These are phyloP conservation scores for Sebastes iracundus DNA, from an alignment of 2,797 vertebrate genomes.

Conservation along the genomic window DNA sequence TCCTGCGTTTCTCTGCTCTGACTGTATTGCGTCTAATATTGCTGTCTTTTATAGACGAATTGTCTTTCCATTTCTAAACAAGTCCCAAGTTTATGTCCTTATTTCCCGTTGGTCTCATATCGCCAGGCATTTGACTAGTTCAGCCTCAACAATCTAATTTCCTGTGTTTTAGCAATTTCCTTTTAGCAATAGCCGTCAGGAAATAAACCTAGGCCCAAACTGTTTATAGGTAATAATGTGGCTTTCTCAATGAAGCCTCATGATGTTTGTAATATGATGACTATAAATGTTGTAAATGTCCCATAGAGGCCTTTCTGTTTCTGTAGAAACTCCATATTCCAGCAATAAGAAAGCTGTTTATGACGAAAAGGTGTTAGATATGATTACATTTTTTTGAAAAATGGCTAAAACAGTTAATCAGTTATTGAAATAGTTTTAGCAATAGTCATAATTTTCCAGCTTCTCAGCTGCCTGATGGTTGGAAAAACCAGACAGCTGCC, in stretches of 20 bases:
- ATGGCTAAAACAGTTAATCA: background rate
- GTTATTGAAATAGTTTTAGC: background rate
- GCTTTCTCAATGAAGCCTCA: background rate
- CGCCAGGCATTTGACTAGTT: background rate
- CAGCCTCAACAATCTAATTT: background rate
- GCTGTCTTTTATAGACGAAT: background rate
- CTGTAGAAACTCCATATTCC: background rate
- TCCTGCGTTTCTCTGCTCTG: background rate
- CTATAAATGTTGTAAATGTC: background rate
- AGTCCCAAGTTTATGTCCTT: background rate
- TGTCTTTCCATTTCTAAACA: background rate
- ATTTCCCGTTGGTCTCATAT: background rate
- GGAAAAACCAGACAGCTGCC: background rate
- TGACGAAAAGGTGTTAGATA: background rate
- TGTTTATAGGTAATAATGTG: background rate
- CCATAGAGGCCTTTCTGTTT: background rate
- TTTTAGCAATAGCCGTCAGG: background rate
- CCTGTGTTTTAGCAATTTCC: conserved; percentile 13
- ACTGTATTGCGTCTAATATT: background rate
- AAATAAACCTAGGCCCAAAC: background rate
- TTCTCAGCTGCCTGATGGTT: background rate
- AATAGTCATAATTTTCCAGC: background rate
- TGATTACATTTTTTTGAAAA: background rate
- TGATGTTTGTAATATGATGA: background rate
- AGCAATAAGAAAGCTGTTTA: background rate